phyloP scores from a whole-genome alignment of 2,797 vertebrate genomes.

The Enteromius viviparus region DNA sequence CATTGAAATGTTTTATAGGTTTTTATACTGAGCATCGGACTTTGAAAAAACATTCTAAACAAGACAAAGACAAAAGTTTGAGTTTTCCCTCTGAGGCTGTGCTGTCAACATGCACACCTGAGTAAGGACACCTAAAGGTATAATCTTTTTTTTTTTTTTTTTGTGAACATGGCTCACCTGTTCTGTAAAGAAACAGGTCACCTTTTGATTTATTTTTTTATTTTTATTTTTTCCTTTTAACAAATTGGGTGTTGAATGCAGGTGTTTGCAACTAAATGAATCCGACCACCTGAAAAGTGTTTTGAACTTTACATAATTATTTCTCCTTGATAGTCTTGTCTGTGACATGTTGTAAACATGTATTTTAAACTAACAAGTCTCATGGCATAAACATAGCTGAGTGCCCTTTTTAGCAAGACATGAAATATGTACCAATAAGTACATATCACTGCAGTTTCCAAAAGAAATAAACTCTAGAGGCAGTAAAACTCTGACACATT shows the following conservation, averaged over 20 bases:
- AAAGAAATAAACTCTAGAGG: no score
- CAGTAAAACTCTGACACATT: no score
- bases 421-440: no score
- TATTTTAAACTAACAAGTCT: background rate
- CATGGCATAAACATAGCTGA: no score
- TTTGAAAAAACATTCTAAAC: background rate
- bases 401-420: no score
- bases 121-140: constrained; percentile 34
- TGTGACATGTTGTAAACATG: no score
- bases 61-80: background rate
- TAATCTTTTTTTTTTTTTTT: constrained; percentile 38
- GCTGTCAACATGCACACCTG: constrained; percentile 47
- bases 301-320: background rate
- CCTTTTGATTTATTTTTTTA: background rate
- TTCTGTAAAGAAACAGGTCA: constrained; percentile 4
- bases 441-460: no score
- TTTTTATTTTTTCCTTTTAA: no score
- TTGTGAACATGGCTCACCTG: constrained; percentile 16
- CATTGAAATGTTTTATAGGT: no score
- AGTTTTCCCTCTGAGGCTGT: background rate
- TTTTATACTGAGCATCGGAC: background rate
- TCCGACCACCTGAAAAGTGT: background rate
- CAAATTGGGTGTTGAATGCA: constrained; percentile 1
- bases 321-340: background rate
- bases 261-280: constrained; percentile 33